Percentiles rank a stretch among this genome's conserved stretches.
These are phyloP conservation scores for Esox lucius DNA, from an alignment of 2,797 vertebrate genomes.

Conservation along the genomic window DNA sequence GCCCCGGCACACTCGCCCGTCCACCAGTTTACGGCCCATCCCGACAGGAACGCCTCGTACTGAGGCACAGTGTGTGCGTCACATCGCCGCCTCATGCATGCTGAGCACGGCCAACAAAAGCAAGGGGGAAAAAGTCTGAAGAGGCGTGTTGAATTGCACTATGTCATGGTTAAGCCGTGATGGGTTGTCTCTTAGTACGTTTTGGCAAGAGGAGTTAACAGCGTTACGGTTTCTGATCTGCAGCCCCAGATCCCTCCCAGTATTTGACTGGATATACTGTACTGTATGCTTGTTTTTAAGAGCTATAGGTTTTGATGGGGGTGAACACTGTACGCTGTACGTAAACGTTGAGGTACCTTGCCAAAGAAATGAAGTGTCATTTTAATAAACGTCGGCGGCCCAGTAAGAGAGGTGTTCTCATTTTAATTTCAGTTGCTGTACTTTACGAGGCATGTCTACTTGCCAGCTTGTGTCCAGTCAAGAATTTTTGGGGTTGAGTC, in stretches of 20 bases:
- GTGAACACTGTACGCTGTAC: slow-evolving; percentile 3
- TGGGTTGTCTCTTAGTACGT: slow-evolving; percentile 32
- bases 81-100: slow-evolving; percentile 21
- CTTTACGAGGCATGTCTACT: neutral
- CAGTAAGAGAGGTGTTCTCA: neutral
- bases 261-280: neutral
- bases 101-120: slow-evolving; percentile 51
- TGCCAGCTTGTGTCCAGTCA: neutral
- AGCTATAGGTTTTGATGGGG: too few relatives aligned
- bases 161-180: slow-evolving; percentile 26
- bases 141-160: slow-evolving; percentile 26
- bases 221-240: slow-evolving; percentile 26
- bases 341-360: slow-evolving; percentile 25
- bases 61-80: slow-evolving; percentile 36
- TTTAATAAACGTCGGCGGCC: neutral
- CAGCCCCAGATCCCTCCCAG: slow-evolving; percentile 6
- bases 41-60: neutral
- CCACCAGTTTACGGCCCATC: slow-evolving; percentile 6
- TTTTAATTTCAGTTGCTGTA: neutral
- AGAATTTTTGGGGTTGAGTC: neutral
- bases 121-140: slow-evolving; percentile 33
- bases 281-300: too few relatives aligned
- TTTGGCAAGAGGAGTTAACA: slow-evolving; percentile 8
- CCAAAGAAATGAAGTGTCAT: slow-evolving; percentile 12
- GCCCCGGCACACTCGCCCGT: slow-evolving; percentile 8